Base-by-base conservation (phyloP, 2,888 invertebrate genomes). In the Rhorus exstirpatorius region DNA sequence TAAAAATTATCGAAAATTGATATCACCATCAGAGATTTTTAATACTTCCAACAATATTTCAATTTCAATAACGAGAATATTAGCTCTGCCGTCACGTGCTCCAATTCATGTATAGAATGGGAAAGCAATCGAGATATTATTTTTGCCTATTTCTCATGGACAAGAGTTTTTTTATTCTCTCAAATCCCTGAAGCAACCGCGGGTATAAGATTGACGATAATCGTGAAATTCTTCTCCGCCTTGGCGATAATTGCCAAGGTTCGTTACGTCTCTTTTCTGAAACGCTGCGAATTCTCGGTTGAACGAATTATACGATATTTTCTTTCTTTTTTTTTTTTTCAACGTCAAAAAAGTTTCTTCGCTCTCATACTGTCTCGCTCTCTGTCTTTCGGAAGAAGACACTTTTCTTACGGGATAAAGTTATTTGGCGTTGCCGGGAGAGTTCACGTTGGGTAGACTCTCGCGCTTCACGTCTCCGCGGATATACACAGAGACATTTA, bases 371-470 rank as follows among this genome's bases (percentile, higher is more conserved):
- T 60, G 24, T 60, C 14, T 76, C 38, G 44, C 21, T 58, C 17
- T 41, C 46, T 41, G 4, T 68, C 67, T 53, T 19, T 19, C n/a
- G 67, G 38, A 46, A 65, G 44, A 65, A 75, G 67, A 58, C 46
- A 67, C 49, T 76, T 70, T 79, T 79, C 74, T 75, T 79, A 63
- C 74, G 17, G 41, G 75, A 63, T 51, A 82, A 82, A 82, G 79
- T 82, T 82, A 79, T 75, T 82, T 79, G 82, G 79, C 82, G 70
- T 60, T 78, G 53, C 55, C 63, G 53, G 53, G 53, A 31, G 49
- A 82, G 81, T 79, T 61, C 67, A 51, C 65, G 55, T 76, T 67
- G 72, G 8, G n/a, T n/a, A n/a, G n/a, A n/a, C n/a, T n/a, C n/a
- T n/a, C 55, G 71, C 51, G 58, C 58, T 67, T 49, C 67, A 21